Evolutionary conservation across 2,888 invertebrate genomes (phyloP), one percentile per base, ranked within the genome.

Genomic region (Tuta absoluta): DNA sequence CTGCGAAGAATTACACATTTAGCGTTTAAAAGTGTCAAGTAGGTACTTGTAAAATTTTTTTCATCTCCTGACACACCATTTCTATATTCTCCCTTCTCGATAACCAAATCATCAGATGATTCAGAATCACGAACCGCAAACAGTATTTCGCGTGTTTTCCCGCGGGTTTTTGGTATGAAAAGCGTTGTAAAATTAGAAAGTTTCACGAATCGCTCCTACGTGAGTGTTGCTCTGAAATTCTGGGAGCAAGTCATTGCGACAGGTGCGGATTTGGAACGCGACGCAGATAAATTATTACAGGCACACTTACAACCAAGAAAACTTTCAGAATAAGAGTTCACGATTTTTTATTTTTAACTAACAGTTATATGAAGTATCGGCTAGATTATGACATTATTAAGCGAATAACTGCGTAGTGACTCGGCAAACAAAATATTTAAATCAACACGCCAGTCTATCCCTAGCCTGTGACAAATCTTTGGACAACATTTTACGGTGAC

Each of bases 171-270:
- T 67, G 64, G 66, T 69, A 67, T 24, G 56, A 23, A 28, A 14
- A 12, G 68, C 63, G 69, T 67, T 73, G 66, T 72, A 75, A 73
- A 81, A 79, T 80, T 81, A 84, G 71, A 73, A 67, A 68, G 67
- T 84, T 81, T 81, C 68, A 64, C 69, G 85, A 82, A 85, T 72
- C 70, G 68, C 69, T 51, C 65, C 72, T 66, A 64, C 69, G 65
- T 64, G 10, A 17, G 1, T 23, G 8, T 14, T 19, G 17, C 49
- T 65, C 58, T 19, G 19, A 59, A 63, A 59, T 41, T 57, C 61
- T 59, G 65, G 62, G 23, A 41, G 19, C 41, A 59, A 41, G 45
- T 59, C 41, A 64, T 68, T 64, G 61, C 70, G 71, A 70, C 67
- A 63, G 67, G 38, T 38, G 38, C 58, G 38, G 17, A 58, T 37